Evolutionary conservation across 2,113 vertebrate genomes (phyloP).

Genomic region (Petromus typicus): DNA sequence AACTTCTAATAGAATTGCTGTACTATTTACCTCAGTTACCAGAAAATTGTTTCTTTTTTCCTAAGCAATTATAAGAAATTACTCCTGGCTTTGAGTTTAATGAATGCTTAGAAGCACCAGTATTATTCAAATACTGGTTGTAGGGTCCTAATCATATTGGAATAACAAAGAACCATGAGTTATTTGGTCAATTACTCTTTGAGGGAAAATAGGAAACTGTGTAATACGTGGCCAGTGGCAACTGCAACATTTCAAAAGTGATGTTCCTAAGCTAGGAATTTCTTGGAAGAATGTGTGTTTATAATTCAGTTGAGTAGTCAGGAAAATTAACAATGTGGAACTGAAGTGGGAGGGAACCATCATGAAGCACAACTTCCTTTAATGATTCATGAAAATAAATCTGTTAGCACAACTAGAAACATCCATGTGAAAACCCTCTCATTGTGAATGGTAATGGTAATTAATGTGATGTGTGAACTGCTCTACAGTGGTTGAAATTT

Average conservation of each 20-base stretch:
- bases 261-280: background rate
- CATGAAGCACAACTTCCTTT: background rate
- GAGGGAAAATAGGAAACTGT: background rate
- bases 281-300: background rate
- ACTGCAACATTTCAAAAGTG: background rate
- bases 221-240: background rate
- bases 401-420: background rate
- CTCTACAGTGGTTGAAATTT: conserved; percentile 50
- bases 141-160: background rate
- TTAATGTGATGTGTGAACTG: conserved; percentile 9
- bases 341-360: background rate
- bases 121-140: background rate
- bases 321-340: background rate
- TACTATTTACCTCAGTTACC: conserved; percentile 17
- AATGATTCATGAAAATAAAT: background rate
- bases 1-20: background rate
- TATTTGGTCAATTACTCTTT: conserved; percentile 6
- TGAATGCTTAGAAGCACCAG: background rate
- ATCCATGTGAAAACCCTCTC: background rate
- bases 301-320: background rate
- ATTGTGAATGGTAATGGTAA: conserved; percentile 49
- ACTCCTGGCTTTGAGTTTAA: background rate
- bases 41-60: conserved; percentile 45
- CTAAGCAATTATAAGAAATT: background rate
- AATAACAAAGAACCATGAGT: background rate